Percentiles rank a stretch among this genome's conserved stretches.
phyloP scores from a whole-genome alignment of 2,888 invertebrate species.

The Sabatieria punctata region DNA sequence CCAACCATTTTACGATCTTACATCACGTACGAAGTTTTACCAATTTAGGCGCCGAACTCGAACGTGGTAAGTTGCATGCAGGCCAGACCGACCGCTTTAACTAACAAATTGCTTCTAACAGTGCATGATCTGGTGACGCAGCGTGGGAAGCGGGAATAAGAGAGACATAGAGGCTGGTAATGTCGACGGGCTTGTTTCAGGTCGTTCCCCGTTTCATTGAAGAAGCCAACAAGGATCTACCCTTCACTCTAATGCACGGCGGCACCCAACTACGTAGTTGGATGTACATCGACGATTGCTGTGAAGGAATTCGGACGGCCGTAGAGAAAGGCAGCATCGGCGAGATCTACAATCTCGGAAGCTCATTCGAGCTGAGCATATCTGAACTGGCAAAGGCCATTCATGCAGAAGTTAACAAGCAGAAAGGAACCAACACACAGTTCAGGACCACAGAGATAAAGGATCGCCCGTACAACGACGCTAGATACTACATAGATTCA shows the following conservation, averaged over 20 bases:
- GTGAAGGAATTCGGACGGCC: conserved; percentile 26
- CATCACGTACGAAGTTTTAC: too few species aligned
- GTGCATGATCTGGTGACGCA: background rate
- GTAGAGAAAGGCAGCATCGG: conserved; percentile 27
- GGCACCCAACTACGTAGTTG: conserved; percentile 18
- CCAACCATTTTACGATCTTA: too few species aligned
- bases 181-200: conserved; percentile 20
- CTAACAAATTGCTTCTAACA: background rate
- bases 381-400: conserved; percentile 29
- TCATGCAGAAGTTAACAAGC: conserved; percentile 18
- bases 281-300: conserved; percentile 29
- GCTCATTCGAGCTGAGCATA: conserved; percentile 30
- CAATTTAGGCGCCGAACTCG: too few species aligned
- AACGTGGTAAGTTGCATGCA: too few species aligned
- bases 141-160: background rate
- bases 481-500: conserved; percentile 17
- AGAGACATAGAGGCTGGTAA: conserved; percentile 27
- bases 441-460: conserved; percentile 1
- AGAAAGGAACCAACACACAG: conserved; percentile 4
- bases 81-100: too few species aligned
- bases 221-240: conserved; percentile 23
- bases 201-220: conserved; percentile 28
- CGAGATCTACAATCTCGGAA: conserved; percentile 23
- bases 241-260: conserved; percentile 29
- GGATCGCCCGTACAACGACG: conserved; percentile 19